These are phyloP conservation scores for Phasia obesa DNA, from an alignment of 2,888 invertebrate genomes.

Conservation along the genomic window DNA sequence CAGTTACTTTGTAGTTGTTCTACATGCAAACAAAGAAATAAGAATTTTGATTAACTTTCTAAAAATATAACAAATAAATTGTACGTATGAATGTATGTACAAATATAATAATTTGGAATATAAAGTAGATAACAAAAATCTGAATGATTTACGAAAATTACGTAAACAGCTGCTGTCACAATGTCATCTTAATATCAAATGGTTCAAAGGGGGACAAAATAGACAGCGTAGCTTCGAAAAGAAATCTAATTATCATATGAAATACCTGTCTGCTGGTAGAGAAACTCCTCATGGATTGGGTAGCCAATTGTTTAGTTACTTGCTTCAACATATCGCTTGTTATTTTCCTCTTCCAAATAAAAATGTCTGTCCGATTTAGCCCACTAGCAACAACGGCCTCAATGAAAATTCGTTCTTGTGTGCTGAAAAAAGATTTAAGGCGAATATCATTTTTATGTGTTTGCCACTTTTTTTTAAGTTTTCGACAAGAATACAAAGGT, in stretches of 20 bases:
- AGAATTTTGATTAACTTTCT: background rate
- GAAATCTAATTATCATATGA: background rate
- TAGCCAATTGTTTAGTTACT: constrained; percentile 84
- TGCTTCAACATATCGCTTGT: constrained; percentile 86
- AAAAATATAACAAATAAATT: background rate
- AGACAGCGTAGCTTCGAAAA: background rate
- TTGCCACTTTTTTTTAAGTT: too few species aligned
- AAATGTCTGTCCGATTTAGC: constrained; percentile 35
- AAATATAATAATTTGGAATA: too few species aligned
- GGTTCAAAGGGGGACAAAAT: background rate
- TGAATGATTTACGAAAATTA: constrained; percentile 70
- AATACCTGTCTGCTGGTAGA: constrained; percentile 85
- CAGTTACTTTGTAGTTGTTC: constrained; percentile 95
- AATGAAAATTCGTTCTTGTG: constrained; percentile 16
- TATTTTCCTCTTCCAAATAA: constrained; percentile 57
- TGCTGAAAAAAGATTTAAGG: background rate
- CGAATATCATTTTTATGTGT: background rate
- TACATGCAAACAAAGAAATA: constrained; percentile 79
- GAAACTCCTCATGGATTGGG: constrained; percentile 85
- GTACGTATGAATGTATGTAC: too few species aligned
- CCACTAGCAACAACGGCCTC: constrained; percentile 6
- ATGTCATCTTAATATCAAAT: constrained; percentile 68
- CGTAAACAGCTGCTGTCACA: constrained; percentile 75
- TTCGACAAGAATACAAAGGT: too few species aligned
- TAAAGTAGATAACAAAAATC: constrained; percentile 22